These are phyloP conservation scores for Yponomeuta cagnagella DNA, from an alignment of 2,888 invertebrate genomes.

Conservation along the genomic window DNA sequence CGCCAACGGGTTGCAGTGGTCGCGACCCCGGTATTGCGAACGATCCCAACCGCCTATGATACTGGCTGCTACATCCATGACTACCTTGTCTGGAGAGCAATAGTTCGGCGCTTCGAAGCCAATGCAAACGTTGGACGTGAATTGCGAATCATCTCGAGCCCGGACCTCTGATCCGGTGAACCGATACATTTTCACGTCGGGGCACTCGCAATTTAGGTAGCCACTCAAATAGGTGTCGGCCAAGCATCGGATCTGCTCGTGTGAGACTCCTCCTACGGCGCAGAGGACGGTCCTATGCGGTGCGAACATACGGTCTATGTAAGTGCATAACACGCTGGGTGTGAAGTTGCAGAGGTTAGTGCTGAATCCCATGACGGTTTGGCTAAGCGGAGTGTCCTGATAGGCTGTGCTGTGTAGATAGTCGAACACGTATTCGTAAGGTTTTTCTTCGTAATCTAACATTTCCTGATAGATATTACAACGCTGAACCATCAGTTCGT, in stretches of 20 bases:
- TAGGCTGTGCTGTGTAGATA: slow-evolving; percentile 63
- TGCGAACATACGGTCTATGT: slow-evolving; percentile 89
- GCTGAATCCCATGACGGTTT: slow-evolving; percentile 77
- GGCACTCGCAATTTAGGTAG: slow-evolving; percentile 51
- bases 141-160: slow-evolving; percentile 91
- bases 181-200: slow-evolving; percentile 44
- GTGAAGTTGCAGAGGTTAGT: slow-evolving; percentile 78
- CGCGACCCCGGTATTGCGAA: slow-evolving; percentile 89
- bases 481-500: slow-evolving; percentile 49
- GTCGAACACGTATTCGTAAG: slow-evolving; percentile 44
- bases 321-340: slow-evolving; percentile 81
- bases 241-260: slow-evolving; percentile 85
- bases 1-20: slow-evolving; percentile 88
- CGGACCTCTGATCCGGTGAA: slow-evolving; percentile 93
- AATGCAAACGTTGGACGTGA: slow-evolving; percentile 91
- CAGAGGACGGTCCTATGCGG: slow-evolving; percentile 92
- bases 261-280: slow-evolving; percentile 94
- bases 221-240: slow-evolving; percentile 82
- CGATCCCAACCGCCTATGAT: slow-evolving; percentile 93
- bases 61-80: slow-evolving; percentile 94
- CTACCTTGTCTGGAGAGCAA: slow-evolving; percentile 91
- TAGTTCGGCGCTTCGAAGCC: slow-evolving; percentile 95
- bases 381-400: slow-evolving; percentile 58
- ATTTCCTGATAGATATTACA: slow-evolving; percentile 48
- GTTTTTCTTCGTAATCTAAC: slow-evolving; percentile 43